Base-by-base conservation (phyloP, 2,797 vertebrate species). In the Columba guinea region DNA sequence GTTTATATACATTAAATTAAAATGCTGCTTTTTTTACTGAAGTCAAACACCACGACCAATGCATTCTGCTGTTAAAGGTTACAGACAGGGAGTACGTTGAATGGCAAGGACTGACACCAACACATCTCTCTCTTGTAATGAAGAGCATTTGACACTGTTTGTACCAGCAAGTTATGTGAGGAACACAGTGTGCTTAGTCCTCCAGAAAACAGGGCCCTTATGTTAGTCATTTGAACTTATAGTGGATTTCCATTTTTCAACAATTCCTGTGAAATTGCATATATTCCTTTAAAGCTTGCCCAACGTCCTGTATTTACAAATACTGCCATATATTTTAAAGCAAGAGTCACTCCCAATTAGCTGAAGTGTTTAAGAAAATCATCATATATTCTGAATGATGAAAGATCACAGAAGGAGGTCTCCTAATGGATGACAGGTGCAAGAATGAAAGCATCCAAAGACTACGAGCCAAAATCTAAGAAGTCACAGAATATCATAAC, bases 341-440 rank as follows among this genome's bases (percentile, higher is more conserved):
- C 51, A 91, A 96, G 77, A 94, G 90, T 97, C 96, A 94, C 46
- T 97, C 93, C 94, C 96, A 98, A 99, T 99, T 98, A 99, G 98
- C 96, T 97, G 94, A 97, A 97, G 97, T 86, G 83, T 98, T 97
- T 97, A 98, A 96, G 97, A 98, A 98, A 98, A 97, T 97, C 97
- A 98, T 98, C 98, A 97, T 99, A 98, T 98, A 99, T 99, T 98
- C 97, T 98, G 96, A 96, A 98, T 97, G 98, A 98, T 99, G 99
- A 99, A 99, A 99, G 98, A 97, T 98, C 96, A 97, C 95, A 97
- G 98, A 97, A 97, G 98, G 98, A 98, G 98, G 98, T 98, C 98
- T 98, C 97, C 97, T 99, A 99, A 98, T 96, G 94, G 98, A 98
- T 98, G 98, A 98, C 99, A 99, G 98, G 99, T 99, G 98, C 98